Base-by-base conservation (phyloP, 2,113 vertebrate species). In the Mungos mungo region DNA sequence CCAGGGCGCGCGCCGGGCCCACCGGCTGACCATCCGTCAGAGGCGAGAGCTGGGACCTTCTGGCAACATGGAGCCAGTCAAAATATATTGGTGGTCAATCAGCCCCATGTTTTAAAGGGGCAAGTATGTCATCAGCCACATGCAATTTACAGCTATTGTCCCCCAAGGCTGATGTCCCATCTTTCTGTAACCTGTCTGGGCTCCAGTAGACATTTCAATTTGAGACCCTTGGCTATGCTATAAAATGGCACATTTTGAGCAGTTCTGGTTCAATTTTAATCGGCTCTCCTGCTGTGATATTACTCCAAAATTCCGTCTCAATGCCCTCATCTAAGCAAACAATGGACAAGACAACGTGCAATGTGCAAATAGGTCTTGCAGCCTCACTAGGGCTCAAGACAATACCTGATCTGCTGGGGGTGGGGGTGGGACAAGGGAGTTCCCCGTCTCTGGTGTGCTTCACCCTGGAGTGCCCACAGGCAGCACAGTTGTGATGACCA, bases 401-500 rank as follows among this genome's bases (percentile, higher is more conserved):
- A 71, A 47, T 1, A 68, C 47, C 19, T 54, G 52, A 50, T 57
- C 9, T 66, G 38, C 41, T 8, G 9, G 33, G n/a, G 23, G 12
- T 0, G 2, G 21, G 23, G 23, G 19, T 0, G 2, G 21, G 23
- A 18, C 16, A 19, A 16, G 7, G 23, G 50, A 82, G 68, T 14
- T 11, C 16, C n/a, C 11, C 7, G 76, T 66, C 21, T 68, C 33
- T 65, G 54, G 38, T 9, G 15, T 27, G 7, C 8, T 72, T 31
- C 11, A 29, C 38, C n/a, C n/a, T 2, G 47, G 66, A 83, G 52
- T 35, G 11, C 8, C 57, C 88, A 35, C 19, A 35, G 71, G 31
- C 2, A 25, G 76, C 63, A 52, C n/a, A 3, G 25, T 21, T 35
- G 3, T n/a, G 19, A 69, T 7, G n/a, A 10, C 76, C 71, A 50